Evolutionary conservation across 2,888 invertebrate species (phyloP), one percentile per base, ranked within the genome.

Genomic region (Eurytoma californica): DNA sequence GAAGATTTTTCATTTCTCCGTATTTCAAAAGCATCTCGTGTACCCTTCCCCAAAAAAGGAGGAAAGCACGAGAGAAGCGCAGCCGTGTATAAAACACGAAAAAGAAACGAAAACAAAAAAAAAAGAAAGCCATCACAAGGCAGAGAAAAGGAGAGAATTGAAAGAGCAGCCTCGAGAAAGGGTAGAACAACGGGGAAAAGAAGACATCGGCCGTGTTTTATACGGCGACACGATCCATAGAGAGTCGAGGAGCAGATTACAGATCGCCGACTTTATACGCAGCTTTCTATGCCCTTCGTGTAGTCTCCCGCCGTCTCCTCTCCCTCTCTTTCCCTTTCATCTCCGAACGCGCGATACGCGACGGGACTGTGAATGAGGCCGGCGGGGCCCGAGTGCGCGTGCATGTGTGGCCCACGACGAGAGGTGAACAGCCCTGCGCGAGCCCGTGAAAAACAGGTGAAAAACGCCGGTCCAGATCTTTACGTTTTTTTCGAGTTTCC

Each of bases 311-410:
- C 80, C 82, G 82, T 83, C 47, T 57, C 49, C 65, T 57, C 47
- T 39, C 57, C 49, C 18, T 86, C 84, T 85, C 83, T 84, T 84
- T 85, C 84, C 85, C 85, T 85, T 87, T 87, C 86, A 86, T 87
- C 86, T 85, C 79, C 12, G 83, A 80, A 83, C 84, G 82, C 70
- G 81, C 65, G 69, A 30, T 65, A 85, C 87, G 86, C 84, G 85
- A 75, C 77, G 80, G 81, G 80, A 85, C 84, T 84, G 85, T 82
- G 82, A 88, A 87, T 84, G 84, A 85, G 83, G 72, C 66, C 74
- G 70, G 39, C 65, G 18, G 63, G 18, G 39, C 12, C n/a, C 14
- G 55, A 28, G 68, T n/a, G 72, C 47, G 39, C 39, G 39, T 39
- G 7, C 7, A 7, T 39, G 39, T 39, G 39, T 39, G 39, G 39